Base-by-base conservation (phyloP, 2,888 invertebrate genomes). In the Clivina fossor region DNA sequence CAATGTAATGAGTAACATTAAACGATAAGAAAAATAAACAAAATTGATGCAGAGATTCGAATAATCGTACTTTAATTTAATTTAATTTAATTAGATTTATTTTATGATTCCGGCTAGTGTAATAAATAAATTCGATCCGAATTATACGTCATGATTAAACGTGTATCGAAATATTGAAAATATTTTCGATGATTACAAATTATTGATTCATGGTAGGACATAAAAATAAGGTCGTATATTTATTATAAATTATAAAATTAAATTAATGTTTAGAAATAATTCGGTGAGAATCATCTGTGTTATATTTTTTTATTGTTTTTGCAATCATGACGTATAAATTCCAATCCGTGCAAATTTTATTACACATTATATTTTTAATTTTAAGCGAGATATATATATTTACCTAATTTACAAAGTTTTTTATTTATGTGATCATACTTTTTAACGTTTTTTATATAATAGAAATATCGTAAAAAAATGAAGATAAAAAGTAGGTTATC, bases 351-450 rank as follows among this genome's bases (percentile, higher is more conserved):
- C 44, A 38, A 38, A 49, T 49, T 30, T 48, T 48, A 48, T 49
- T 38, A 49, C 38, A 49, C 38, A 37, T 49, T 49, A 38, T 55
- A 55, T 47, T 55, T 47, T 40, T 37, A 47, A 38, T 55, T 54
- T 54, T 30, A 44, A 30, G 44, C 28, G 28, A 46, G 46, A 54
- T 33, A 46, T 54, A 54, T 53, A 53, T 53, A 53, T 53, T 53
- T 53, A 53, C 53, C 53, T 53, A 53, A 53, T 54, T 54, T 54
- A 54, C 54, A 54, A 54, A 46, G 54, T 54, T 54, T 54, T 54
- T 54, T 54, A 54, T 54, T 54, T 54, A 54, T 54, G 54, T 54
- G 46, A 46, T 55, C 47, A 55, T 55, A 46, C 38, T 55, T 55
- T 55, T 37, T 47, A 55, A 55, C 55, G 46, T 55, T 55, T 54